Base-by-base conservation (phyloP, 2,888 invertebrate genomes). In the Dorcus parallelipipedus region DNA sequence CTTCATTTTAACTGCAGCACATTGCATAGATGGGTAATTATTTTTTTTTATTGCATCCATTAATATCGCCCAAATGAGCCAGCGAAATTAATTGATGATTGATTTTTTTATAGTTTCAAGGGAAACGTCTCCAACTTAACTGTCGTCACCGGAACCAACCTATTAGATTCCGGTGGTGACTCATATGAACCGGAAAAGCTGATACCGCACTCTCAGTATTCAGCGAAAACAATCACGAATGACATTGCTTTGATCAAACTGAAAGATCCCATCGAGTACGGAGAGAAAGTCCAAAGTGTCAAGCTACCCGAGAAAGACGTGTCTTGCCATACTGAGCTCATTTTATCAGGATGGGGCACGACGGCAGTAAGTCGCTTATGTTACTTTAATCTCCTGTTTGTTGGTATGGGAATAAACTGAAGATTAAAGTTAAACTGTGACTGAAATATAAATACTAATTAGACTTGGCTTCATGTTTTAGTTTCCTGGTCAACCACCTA, bases 221-320 rank as follows among this genome's bases (percentile, higher is more conserved):
- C 51, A 40, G 33, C 55, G 2, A 20, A 52, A 7, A 53, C 52
- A 9, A 54, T 61, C 33, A 54, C 47, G 40, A 63, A 66, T 52
- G 67, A 68, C 51, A 65, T 69, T 20, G 68, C 64, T 7, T 17
- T 67, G 3, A 52, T 67, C n/a, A 66, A 64, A 56, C 47, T 65
- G 14, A 23, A 55, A 3, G 41, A 54, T 3, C 39, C 52, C 1
- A 57, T 66, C n/a, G 33, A 42, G n/a, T 67, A 62, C 9, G 54
- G 59, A 1, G 53, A 49, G 1, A 63, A 62, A 51, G 62, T 68
- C 8, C 49, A 59, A 40, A 40, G 57, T 6, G 61, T 68, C 49
- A 75, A 74, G n/a, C 64, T 71, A 38, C 72, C 71, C 33, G 59
- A 67, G 0, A 66, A 61, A 1, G 65, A 81, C 50, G 79, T 79